A percentile compares a stretch with the other conserved stretches of the same genome.
Evolutionary conservation across 2,113 vertebrate species (phyloP).

Genomic region (Carettochelys insculpta): DNA sequence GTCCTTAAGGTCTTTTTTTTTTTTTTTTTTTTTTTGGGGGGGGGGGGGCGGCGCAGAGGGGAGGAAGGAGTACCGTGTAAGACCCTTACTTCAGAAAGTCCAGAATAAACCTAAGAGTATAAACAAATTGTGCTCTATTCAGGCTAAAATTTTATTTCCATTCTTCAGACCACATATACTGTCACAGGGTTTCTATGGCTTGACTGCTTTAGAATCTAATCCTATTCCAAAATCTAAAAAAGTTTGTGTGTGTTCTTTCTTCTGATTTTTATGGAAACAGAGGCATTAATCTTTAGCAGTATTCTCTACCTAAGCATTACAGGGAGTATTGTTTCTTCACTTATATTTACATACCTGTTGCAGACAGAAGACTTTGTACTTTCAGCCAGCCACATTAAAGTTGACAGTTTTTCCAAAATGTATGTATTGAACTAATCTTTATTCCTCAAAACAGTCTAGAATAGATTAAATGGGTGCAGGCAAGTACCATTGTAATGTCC

Average conservation of each 20-base stretch:
- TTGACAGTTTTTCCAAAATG: not conserved
- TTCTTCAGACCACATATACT: not conserved
- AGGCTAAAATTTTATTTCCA: not conserved
- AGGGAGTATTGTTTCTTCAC: not conserved
- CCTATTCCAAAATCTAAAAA: not conserved
- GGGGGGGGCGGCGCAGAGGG: too few species aligned
- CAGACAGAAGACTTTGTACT: not conserved
- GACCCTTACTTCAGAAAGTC: not conserved
- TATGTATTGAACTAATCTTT: not conserved
- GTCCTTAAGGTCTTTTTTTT: not conserved
- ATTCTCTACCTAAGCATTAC: not conserved
- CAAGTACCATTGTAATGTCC: not conserved
- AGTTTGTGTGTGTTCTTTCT: too few species aligned
- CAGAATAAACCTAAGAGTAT: accelerated
- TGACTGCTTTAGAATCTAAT: not conserved
- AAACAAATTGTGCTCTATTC: not conserved
- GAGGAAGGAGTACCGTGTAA: not conserved
- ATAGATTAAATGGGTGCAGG: not conserved
- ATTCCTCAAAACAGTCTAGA: not conserved
- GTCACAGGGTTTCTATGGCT: not conserved
- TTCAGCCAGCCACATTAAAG: not conserved
- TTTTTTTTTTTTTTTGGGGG: too few species aligned
- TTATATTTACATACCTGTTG: not conserved
- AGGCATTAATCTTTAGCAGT: slow-evolving; percentile 16
- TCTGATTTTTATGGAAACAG: not conserved